Evolutionary conservation across 2,113 vertebrate genomes (phyloP).

Genomic region (Festucalex cinctus): DNA sequence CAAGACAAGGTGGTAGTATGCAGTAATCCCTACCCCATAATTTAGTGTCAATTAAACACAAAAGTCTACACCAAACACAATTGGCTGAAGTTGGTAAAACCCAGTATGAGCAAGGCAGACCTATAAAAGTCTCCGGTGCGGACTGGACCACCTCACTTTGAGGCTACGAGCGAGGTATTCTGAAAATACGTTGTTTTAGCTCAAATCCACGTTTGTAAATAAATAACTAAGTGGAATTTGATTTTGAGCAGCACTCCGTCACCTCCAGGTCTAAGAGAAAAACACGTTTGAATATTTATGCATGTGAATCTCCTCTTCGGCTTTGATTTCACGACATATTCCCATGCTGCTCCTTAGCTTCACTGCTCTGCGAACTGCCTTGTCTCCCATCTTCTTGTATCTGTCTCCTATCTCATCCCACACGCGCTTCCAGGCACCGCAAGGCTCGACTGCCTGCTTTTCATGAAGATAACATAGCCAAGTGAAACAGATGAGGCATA

Average conservation of each 20-base stretch:
- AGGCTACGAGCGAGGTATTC: constrained; percentile 27
- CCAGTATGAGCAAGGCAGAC: background rate
- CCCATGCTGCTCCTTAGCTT: constrained; percentile 72
- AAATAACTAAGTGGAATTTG: constrained; percentile 54
- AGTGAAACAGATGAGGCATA: constrained; percentile 62
- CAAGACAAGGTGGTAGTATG: background rate
- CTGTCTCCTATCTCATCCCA: constrained; percentile 68
- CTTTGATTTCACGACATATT: constrained; percentile 78
- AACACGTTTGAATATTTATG: constrained; percentile 60
- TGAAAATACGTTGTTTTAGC: constrained; percentile 40
- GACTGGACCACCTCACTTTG: constrained; percentile 21
- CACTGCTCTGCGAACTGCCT: constrained; percentile 64
- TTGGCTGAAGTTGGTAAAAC: background rate
- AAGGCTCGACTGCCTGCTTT: constrained; percentile 58
- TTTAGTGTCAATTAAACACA: background rate
- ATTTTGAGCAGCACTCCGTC: constrained; percentile 50
- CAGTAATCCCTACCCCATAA: background rate
- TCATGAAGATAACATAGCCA: constrained; percentile 62
- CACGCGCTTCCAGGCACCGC: constrained; percentile 66
- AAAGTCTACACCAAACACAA: background rate
- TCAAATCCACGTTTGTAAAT: constrained; percentile 52
- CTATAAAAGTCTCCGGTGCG: background rate
- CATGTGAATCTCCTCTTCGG: constrained; percentile 68
- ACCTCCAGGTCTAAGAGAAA: constrained; percentile 51
- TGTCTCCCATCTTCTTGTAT: constrained; percentile 70